Evolutionary conservation across 2,888 invertebrate species (phyloP).

Genomic region (Callyntrura guangdongensis): DNA sequence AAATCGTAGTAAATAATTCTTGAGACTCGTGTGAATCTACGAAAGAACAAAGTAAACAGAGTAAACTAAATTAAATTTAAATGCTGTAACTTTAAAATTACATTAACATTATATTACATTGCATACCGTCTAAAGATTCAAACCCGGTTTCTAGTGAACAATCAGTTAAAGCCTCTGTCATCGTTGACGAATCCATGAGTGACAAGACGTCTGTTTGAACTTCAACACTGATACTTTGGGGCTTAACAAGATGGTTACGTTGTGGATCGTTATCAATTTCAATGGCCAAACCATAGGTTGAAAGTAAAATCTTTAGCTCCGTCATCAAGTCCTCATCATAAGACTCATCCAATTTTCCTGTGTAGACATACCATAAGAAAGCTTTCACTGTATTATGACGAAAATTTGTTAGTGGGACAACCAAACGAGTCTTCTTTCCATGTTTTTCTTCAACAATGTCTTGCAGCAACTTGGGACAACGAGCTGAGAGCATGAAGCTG

Average conservation of each 20-base stretch:
- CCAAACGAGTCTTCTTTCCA: conserved; percentile 20
- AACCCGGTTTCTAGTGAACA: neutral
- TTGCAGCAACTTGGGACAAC: conserved; percentile 86
- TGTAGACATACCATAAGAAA: conserved; percentile 79
- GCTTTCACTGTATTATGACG: conserved; percentile 77
- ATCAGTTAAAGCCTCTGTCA: neutral
- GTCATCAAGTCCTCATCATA: conserved; percentile 40
- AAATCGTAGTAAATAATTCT: conserved; percentile 54
- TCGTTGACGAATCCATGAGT: neutral
- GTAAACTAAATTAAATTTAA: too few species aligned
- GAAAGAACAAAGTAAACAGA: too few species aligned
- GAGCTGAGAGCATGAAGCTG: conserved; percentile 86
- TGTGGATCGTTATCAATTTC: neutral
- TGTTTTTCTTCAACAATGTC: conserved; percentile 84
- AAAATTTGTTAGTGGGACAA: conserved; percentile 76
- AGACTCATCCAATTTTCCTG: conserved; percentile 51
- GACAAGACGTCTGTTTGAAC: conserved; percentile 32
- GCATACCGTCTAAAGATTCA: conserved; percentile 4
- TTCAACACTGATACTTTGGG: neutral
- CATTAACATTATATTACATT: too few species aligned
- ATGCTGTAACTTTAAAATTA: too few species aligned
- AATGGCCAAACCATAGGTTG: neutral
- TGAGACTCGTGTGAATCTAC: conserved; percentile 17
- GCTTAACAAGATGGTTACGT: neutral
- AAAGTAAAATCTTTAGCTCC: conserved; percentile 46